These are phyloP conservation scores for Mythimna lalbum DNA, from an alignment of 2,888 invertebrate species.

Conservation along the genomic window DNA sequence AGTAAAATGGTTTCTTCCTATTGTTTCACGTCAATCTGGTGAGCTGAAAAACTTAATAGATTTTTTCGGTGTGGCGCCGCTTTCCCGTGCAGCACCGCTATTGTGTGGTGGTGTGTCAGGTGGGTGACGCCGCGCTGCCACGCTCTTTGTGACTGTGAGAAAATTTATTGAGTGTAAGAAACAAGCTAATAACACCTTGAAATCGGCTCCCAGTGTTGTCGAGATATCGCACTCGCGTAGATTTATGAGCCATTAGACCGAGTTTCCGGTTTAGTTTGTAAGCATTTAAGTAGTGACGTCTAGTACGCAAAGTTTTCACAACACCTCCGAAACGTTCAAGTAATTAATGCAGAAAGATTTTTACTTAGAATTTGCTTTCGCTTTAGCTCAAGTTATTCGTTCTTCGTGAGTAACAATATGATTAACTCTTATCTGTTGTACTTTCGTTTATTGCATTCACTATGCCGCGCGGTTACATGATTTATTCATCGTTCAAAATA, in stretches of 20 bases:
- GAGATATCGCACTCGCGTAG: constrained; percentile 58
- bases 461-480: constrained; percentile 68
- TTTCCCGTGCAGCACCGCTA: constrained; percentile 78
- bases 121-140: constrained; percentile 24
- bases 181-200: constrained; percentile 70
- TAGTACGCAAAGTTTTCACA: constrained; percentile 46
- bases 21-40: constrained; percentile 78
- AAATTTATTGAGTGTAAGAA: constrained; percentile 67
- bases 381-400: constrained; percentile 52
- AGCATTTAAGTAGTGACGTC: constrained; percentile 41
- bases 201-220: constrained; percentile 74
- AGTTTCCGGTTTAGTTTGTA: constrained; percentile 64
- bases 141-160: constrained; percentile 72
- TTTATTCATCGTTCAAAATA: constrained; percentile 70
- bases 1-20: constrained; percentile 87
- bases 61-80: constrained; percentile 75
- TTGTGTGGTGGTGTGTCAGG: constrained; percentile 33
- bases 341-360: constrained; percentile 37
- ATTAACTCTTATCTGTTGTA: constrained; percentile 63
- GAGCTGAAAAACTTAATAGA: constrained; percentile 75
- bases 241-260: constrained; percentile 54
- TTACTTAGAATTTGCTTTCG: constrained; percentile 58
- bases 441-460: constrained; percentile 76
- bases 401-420: constrained; percentile 51
- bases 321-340: constrained; percentile 32